phyloP scores from a whole-genome alignment of 2,113 vertebrate species.

The Caranx ignobilis region DNA sequence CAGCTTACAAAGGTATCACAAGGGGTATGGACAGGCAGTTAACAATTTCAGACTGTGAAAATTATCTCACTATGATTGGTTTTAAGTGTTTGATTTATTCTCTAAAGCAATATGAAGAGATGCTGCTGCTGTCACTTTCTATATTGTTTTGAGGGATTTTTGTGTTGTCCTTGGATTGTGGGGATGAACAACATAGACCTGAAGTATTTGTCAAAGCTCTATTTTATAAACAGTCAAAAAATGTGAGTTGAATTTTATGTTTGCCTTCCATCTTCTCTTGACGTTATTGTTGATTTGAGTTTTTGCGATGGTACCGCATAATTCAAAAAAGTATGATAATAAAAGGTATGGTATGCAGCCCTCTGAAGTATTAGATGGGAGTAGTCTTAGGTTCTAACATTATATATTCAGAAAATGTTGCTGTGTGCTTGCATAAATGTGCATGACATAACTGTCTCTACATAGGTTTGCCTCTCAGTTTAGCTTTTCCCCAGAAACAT shows the following conservation, averaged over 20 bases:
- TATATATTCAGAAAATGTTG: conserved; percentile 49
- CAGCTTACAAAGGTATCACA: conserved; percentile 32
- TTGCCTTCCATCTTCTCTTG: conserved; percentile 18
- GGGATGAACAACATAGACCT: neutral
- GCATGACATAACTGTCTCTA: conserved; percentile 27
- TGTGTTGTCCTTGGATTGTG: conserved; percentile 28
- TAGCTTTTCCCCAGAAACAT: conserved; percentile 28
- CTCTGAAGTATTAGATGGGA: conserved; percentile 15
- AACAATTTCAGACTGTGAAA: conserved; percentile 42
- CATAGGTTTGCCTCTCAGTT: conserved; percentile 5
- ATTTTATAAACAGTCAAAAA: conserved; percentile 17
- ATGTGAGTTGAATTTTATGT: conserved; percentile 37
- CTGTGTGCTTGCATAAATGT: conserved; percentile 27
- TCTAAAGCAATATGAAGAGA: conserved; percentile 35
- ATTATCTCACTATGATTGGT: conserved; percentile 26
- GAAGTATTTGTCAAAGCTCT: conserved; percentile 24
- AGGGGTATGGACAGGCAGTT: conserved; percentile 44
- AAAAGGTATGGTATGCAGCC: conserved; percentile 9
- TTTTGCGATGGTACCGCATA: conserved; percentile 30
- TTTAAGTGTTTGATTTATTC: conserved; percentile 54
- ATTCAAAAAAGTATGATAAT: conserved; percentile 31
- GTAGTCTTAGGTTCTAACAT: conserved; percentile 25
- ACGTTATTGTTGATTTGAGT: conserved; percentile 19
- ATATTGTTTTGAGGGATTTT: conserved; percentile 41
- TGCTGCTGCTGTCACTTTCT: conserved; percentile 51